Conservation (phyloP, 2,888 invertebrate genomes). For the Candidula unifasciata region DNA sequence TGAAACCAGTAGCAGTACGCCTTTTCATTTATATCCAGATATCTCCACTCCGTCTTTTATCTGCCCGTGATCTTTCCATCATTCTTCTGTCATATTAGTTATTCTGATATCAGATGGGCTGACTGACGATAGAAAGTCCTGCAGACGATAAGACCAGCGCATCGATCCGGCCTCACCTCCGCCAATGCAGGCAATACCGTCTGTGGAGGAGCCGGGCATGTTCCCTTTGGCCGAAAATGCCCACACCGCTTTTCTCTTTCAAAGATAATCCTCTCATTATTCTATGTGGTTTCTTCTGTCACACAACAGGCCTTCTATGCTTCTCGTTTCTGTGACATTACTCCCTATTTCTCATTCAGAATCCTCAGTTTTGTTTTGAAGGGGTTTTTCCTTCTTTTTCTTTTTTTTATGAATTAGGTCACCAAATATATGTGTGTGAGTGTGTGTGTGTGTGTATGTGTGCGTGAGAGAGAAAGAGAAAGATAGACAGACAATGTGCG, state of each 20-base stretch:
- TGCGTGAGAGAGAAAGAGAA: no score
- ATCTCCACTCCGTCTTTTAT: not conserved
- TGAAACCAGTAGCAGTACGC: no score
- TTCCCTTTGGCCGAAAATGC: constrained; percentile 11
- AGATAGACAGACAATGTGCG: no score
- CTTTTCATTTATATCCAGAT: not conserved
- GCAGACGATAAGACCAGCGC: constrained; percentile 44
- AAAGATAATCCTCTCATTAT: constrained; percentile 22
- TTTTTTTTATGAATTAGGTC: no score
- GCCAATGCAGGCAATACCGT: not conserved
- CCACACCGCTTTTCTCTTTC: not conserved
- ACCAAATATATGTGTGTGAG: no score
- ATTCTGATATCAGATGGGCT: constrained; percentile 21
- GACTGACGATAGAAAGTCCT: constrained; percentile 39
- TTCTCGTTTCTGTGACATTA: no score
- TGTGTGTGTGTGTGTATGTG: no score
- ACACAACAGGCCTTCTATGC: not conserved
- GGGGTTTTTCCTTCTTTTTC: no score
- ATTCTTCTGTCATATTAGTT: not conserved
- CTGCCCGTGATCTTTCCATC: no score
- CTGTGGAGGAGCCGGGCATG: constrained; percentile 2
- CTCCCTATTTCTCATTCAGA: no score
- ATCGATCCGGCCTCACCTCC: constrained; percentile 27
- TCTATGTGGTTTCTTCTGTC: not conserved
- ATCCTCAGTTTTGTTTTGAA: no score